Conservation (phyloP, 2,888 invertebrate species). For the Limnephilus rhombicus region DNA sequence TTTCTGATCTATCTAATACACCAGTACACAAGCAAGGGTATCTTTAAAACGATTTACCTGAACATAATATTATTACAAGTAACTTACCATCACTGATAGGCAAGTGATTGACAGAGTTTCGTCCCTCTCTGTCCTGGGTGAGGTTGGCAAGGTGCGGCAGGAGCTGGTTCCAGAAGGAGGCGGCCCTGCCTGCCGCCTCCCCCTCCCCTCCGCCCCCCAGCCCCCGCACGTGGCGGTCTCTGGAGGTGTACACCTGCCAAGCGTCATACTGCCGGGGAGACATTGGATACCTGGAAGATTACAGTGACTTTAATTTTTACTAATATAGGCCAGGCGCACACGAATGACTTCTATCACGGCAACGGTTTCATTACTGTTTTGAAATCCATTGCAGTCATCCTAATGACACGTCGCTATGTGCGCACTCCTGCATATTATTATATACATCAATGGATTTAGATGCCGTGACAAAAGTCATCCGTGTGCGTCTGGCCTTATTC, state of each 20-base stretch:
- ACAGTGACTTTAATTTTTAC: background rate
- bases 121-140: constrained; percentile 59
- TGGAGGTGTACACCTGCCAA: constrained; percentile 80
- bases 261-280: constrained; percentile 74
- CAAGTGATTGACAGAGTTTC: constrained; percentile 41
- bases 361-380: too few relatives aligned
- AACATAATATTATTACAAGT: background rate
- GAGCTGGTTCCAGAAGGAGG: constrained; percentile 73
- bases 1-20: too few relatives aligned
- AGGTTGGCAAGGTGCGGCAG: constrained; percentile 70
- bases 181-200: constrained; percentile 61
- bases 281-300: constrained; percentile 77
- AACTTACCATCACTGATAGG: constrained; percentile 45
- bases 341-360: too few relatives aligned
- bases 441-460: too few relatives aligned
- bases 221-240: constrained; percentile 76
- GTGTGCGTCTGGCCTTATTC: background rate
- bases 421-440: too few relatives aligned
- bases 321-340: too few relatives aligned
- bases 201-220: constrained; percentile 69
- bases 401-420: too few relatives aligned
- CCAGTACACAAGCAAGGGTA: too few relatives aligned
- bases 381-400: too few relatives aligned
- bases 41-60: too few relatives aligned
- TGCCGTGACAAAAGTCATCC: too few relatives aligned